Evolutionary conservation across 2,113 vertebrate genomes (phyloP), one percentile per base, ranked within the genome.

Genomic region (Hipposideros armiger): DNA sequence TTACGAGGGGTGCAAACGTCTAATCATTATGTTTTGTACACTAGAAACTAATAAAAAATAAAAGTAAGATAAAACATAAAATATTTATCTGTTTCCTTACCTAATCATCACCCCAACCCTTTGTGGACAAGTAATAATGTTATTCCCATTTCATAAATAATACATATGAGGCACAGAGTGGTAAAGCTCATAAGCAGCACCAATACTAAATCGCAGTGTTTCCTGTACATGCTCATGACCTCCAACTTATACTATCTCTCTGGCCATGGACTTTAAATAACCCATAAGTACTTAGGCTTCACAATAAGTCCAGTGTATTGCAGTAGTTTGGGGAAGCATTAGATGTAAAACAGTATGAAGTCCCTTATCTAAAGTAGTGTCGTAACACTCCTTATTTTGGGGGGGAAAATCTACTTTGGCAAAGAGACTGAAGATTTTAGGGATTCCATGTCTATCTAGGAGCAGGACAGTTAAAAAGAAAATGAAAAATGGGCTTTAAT

Each of bases 401-500:
- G 28, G 54, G 28, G 62, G 32, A 81, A 69, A 60, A 78, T 69
- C 13, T n/a, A 58, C 30, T 78, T 36, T 70, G 52, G 36, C 40
- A 32, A 88, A 88, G 87, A 54, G 7, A 32, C 22, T 64, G 45
- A 73, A 73, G 66, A 64, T 72, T 88, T 80, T 26, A 47, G n/a
- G 16, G 26, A 70, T 40, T 77, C 52, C 64, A 24, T 50, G 14
- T 30, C 76, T 91, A 50, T 11, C 6, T 58, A 82, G 42, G 36
- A 82, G 6, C 4, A 70, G 47, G 62, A 85, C 50, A 78, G 32
- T 69, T 90, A 78, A 91, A 72, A 52, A 80, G 64, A 69, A 82
- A 87, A 67, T 52, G 28, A 52, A 91, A 87, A 90, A 42, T 47
- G 26, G 52, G 14, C 20, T 92, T 92, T 94, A 70, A 78, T 40